Evolutionary conservation across 2,888 invertebrate species (phyloP).

Genomic region (Dolomedes plantarius): DNA sequence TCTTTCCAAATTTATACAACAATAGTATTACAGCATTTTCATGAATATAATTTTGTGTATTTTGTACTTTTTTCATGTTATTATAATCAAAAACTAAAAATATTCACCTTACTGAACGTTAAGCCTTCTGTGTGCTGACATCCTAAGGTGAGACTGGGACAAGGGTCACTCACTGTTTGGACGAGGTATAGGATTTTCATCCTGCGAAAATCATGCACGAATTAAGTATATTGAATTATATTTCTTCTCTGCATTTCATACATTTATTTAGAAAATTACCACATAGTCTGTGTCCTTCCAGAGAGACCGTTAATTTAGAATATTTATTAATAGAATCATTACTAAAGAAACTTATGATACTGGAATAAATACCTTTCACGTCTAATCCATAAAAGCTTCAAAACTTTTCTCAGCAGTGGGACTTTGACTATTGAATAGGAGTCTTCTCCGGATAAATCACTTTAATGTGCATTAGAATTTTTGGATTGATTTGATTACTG

Average conservation of each 20-base stretch:
- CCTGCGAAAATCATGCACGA: conserved; percentile 67
- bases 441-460: too few species aligned
- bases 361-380: background rate
- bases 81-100: conserved; percentile 39
- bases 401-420: too few species aligned
- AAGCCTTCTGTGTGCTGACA: conserved; percentile 25
- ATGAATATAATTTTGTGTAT: too few species aligned
- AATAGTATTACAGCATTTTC: too few species aligned
- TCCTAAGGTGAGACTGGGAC: conserved; percentile 34
- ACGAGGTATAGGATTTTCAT: conserved; percentile 46
- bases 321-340: background rate
- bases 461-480: too few species aligned
- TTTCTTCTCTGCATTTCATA: conserved; percentile 5
- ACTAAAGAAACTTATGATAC: background rate
- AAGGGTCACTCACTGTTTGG: conserved; percentile 30
- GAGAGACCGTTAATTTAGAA: background rate
- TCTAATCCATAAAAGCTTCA: too few species aligned
- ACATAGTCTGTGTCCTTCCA: background rate
- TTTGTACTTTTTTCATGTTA: too few species aligned
- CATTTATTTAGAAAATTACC: background rate
- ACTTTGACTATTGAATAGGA: too few species aligned
- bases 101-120: conserved; percentile 61
- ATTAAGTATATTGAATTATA: conserved; percentile 57
- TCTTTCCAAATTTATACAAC: too few species aligned
- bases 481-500: too few species aligned